Conservation (phyloP, 2,113 vertebrate genomes). For the Tor tambroides region DNA sequence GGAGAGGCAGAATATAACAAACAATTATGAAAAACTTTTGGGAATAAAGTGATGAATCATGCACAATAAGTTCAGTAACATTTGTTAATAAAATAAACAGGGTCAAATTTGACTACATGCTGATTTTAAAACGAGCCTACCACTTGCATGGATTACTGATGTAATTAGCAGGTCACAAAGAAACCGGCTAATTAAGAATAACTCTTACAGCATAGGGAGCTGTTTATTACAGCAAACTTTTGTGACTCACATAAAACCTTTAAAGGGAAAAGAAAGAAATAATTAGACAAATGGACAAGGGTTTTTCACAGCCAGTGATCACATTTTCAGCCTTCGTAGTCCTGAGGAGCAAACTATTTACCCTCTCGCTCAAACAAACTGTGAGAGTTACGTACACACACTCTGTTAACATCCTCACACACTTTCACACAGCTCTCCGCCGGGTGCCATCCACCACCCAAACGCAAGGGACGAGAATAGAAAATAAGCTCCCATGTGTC, state of each 20-base stretch:
- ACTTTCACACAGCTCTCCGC: constrained; percentile 43
- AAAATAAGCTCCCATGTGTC: constrained; percentile 4
- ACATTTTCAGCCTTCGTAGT: neutral
- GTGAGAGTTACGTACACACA: constrained; percentile 58
- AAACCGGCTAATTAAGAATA: constrained; percentile 10
- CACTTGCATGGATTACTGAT: neutral
- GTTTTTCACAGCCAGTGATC: neutral
- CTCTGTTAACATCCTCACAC: constrained; percentile 43
- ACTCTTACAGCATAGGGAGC: neutral
- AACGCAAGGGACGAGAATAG: neutral
- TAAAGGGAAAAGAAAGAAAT: neutral
- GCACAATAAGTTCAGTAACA: neutral
- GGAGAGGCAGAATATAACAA: neutral
- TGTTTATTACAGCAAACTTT: constrained; percentile 11
- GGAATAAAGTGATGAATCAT: neutral
- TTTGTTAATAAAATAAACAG: neutral
- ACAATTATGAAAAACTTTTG: neutral
- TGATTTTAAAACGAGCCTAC: neutral
- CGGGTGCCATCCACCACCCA: constrained; percentile 45
- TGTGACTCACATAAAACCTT: neutral
- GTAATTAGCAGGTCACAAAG: constrained; percentile 2
- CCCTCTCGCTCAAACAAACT: constrained; percentile 63
- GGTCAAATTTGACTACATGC: neutral
- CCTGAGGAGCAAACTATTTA: constrained; percentile 35
- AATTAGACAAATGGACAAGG: neutral